Percentiles rank a stretch among this genome's conserved stretches.
phyloP scores from a whole-genome alignment of 2,888 invertebrate genomes.

The Eristalis arbustorum region DNA sequence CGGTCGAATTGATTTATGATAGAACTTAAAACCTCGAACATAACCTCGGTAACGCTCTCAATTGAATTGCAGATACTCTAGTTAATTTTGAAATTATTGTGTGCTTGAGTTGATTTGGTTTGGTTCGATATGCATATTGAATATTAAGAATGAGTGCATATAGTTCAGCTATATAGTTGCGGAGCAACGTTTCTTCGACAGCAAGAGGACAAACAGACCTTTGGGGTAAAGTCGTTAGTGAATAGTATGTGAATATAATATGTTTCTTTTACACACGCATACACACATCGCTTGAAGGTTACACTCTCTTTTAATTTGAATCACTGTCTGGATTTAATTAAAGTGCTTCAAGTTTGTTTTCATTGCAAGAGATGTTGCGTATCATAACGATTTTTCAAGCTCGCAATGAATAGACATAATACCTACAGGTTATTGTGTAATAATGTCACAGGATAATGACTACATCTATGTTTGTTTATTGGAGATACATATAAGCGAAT shows the following conservation, averaged over 20 bases:
- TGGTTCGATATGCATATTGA: not conserved
- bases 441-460: slow-evolving; percentile 3
- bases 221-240: slow-evolving; percentile 22
- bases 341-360: not conserved
- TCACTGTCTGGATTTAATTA: not conserved
- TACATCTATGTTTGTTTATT: not conserved
- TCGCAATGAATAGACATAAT: not conserved
- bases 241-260: not conserved
- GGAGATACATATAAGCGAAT: not conserved
- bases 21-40: not conserved
- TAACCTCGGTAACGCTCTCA: not conserved
- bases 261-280: not conserved
- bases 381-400: not conserved
- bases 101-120: not conserved
- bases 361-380: not conserved
- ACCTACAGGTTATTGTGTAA: slow-evolving; percentile 32
- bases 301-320: not conserved
- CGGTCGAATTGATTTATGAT: not conserved
- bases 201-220: not conserved
- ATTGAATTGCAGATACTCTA: not conserved
- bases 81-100: not conserved
- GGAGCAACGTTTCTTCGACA: slow-evolving; percentile 9
- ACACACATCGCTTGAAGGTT: not conserved
- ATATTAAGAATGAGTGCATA: not conserved
- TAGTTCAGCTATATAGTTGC: not conserved